Conservation (phyloP, 2,797 vertebrate genomes). For the Enteromius mattozi region DNA sequence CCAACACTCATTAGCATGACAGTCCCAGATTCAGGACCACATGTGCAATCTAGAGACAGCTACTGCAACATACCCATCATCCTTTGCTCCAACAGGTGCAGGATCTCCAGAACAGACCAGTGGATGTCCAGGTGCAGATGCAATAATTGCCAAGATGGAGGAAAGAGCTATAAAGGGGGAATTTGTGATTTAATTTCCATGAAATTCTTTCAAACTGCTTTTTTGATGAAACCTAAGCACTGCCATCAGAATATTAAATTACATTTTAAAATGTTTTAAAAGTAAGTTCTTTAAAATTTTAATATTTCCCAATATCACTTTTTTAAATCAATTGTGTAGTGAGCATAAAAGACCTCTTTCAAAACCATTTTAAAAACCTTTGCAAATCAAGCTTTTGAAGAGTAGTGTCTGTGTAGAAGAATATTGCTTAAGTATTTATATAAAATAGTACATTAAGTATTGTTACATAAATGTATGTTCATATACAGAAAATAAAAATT, state of each 20-base stretch:
- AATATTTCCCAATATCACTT: background rate
- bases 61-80: slow-evolving; percentile 81
- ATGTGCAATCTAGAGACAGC: background rate
- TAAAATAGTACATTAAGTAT: background rate
- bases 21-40: background rate
- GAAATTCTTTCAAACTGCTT: background rate
- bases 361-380: background rate
- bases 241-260: background rate
- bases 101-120: slow-evolving; percentile 91
- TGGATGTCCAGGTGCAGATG: slow-evolving; percentile 94
- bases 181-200: background rate
- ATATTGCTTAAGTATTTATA: background rate
- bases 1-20: slow-evolving; percentile 31
- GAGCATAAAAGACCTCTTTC: background rate
- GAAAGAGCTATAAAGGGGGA: slow-evolving; percentile 81
- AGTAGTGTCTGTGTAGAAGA: background rate
- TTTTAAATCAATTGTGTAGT: background rate
- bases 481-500: background rate
- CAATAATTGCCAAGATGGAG: slow-evolving; percentile 94
- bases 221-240: background rate
- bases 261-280: background rate
- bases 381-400: background rate
- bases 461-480: background rate
- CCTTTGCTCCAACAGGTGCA: slow-evolving; percentile 88
- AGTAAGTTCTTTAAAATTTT: background rate